Evolutionary conservation across 2,888 invertebrate genomes (phyloP).

Genomic region (Megalurothrips usitatus): DNA sequence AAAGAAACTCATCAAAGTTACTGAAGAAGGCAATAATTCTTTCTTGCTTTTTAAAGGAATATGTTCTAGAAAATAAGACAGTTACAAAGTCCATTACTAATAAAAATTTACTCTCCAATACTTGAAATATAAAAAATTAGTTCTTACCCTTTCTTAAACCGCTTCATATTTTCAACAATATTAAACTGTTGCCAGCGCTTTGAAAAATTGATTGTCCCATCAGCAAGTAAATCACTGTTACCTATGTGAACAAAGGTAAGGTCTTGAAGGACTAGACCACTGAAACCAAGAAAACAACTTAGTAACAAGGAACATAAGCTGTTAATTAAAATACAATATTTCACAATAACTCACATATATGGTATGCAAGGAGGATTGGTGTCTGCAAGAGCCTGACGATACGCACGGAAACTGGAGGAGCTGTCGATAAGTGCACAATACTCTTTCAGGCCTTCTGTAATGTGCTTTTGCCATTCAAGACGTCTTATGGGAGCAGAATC

Average conservation of each 20-base stretch:
- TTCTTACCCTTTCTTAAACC: constrained; percentile 91
- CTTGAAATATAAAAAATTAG: background rate
- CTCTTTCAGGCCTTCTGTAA: constrained; percentile 87
- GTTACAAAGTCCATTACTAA: constrained; percentile 28
- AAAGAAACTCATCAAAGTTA: constrained; percentile 91
- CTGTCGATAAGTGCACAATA: constrained; percentile 96
- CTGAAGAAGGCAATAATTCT: constrained; percentile 92
- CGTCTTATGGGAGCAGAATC: constrained; percentile 92
- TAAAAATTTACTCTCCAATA: background rate
- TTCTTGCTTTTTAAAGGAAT: constrained; percentile 89
- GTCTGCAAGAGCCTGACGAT: constrained; percentile 87
- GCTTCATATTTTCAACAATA: constrained; percentile 96
- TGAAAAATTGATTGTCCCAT: constrained; percentile 88
- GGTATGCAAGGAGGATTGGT: constrained; percentile 98
- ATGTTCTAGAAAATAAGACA: constrained; percentile 61
- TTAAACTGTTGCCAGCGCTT: constrained; percentile 99
- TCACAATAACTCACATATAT: constrained; percentile 75
- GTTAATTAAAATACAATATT: background rate
- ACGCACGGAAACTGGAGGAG: constrained; percentile 96
- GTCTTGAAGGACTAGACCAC: constrained; percentile 96
- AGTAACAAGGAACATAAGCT: background rate
- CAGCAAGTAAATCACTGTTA: constrained; percentile 81
- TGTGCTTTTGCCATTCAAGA: constrained; percentile 89
- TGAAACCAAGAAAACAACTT: constrained; percentile 48
- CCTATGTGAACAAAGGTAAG: constrained; percentile 98